A percentile compares a stretch with the other conserved stretches of the same genome.
Conservation (phyloP, 2,113 vertebrate species). For the Hydrolagus affinis region DNA sequence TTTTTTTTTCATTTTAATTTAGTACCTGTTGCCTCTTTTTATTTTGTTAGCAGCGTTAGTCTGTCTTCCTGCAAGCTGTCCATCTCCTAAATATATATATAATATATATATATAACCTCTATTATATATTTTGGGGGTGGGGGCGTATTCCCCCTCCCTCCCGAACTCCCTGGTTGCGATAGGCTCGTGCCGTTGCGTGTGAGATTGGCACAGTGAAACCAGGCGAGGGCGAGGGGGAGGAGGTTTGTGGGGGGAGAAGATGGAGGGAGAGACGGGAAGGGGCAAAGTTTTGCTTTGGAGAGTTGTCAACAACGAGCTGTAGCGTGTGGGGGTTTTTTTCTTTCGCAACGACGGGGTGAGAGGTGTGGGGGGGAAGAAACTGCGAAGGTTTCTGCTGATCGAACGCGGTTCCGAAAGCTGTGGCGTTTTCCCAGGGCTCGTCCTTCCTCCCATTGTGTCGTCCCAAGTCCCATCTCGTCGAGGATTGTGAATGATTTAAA, state of each 20-base stretch:
- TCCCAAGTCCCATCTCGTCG: not conserved
- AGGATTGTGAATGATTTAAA: slow-evolving; percentile 15
- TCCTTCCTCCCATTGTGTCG: not conserved
- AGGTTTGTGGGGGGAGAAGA: no score
- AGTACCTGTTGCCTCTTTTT: slow-evolving; percentile 1
- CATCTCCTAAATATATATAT: not conserved
- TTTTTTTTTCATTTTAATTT: slow-evolving; percentile 18
- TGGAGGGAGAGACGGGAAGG: no score
- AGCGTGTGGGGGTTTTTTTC: no score
- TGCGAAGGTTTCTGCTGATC: not conserved
- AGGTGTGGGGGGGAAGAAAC: no score
- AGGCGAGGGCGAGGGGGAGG: not conserved
- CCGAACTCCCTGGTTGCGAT: slow-evolving; percentile 8
- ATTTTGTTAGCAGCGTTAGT: slow-evolving; percentile 29
- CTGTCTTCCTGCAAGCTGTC: slow-evolving; percentile 28
- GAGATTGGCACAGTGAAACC: slow-evolving; percentile 30
- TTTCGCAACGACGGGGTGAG: no score
- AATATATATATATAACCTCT: no score
- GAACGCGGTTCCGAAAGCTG: slow-evolving; percentile 7
- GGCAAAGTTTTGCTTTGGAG: not conserved
- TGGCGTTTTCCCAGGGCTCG: not conserved
- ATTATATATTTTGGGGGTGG: no score
- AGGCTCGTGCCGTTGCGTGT: slow-evolving; percentile 24
- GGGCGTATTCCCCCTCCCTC: not conserved
- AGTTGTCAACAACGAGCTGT: not conserved